These are phyloP conservation scores for Cyprinodon diabolis DNA, from an alignment of 2,797 vertebrate species.

Conservation along the genomic window DNA sequence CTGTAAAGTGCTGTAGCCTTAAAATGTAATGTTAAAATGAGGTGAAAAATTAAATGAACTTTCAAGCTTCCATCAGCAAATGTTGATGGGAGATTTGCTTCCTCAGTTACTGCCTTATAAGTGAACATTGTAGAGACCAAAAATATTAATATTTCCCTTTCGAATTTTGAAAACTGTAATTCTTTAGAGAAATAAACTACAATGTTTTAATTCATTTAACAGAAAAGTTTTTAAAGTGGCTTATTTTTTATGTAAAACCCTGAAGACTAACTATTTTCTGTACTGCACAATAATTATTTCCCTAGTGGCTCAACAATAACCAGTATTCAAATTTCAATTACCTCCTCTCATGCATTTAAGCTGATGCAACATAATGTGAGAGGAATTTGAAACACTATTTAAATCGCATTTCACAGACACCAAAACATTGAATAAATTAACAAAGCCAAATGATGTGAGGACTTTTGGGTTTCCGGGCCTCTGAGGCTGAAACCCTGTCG, in stretches of 20 bases:
- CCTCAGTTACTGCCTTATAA: slow-evolving; percentile 13
- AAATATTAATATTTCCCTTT: neutral
- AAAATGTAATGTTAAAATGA: neutral
- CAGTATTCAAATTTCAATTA: slow-evolving; percentile 48
- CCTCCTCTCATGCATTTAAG: slow-evolving; percentile 58
- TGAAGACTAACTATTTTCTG: slow-evolving; percentile 33
- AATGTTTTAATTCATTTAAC: neutral
- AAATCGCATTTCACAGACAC: slow-evolving; percentile 61
- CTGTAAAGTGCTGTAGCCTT: neutral
- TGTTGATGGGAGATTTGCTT: neutral
- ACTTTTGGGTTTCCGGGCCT: slow-evolving; percentile 49
- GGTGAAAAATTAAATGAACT: neutral
- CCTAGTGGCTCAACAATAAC: slow-evolving; percentile 44
- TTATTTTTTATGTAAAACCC: slow-evolving; percentile 28
- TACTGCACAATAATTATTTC: slow-evolving; percentile 41
- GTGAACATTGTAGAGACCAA: slow-evolving; percentile 10
- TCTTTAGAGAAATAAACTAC: slow-evolving; percentile 1
- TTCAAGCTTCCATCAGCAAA: neutral
- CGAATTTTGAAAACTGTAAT: slow-evolving; percentile 7
- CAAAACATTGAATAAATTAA: slow-evolving; percentile 57
- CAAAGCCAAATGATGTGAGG: slow-evolving; percentile 42
- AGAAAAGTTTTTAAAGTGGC: slow-evolving; percentile 28
- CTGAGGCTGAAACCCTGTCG: slow-evolving; percentile 21
- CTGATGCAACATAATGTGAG: slow-evolving; percentile 47
- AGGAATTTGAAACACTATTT: slow-evolving; percentile 48